Evolutionary conservation across 2,113 vertebrate genomes (phyloP).

Genomic region (Ovis aries): ARS-UI_Ramb_v3.0 NC_056068.1:22533001-22533500

Average conservation of each 20-base stretch:
- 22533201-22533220: not conserved
- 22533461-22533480: not conserved
- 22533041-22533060: not conserved
- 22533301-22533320: not conserved
- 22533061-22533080: not conserved
- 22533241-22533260: not conserved
- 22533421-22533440: not conserved
- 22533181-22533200: not conserved
- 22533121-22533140: not conserved
- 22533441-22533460: not conserved
- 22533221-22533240: not conserved
- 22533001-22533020: not conserved
- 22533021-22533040: not conserved
- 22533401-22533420: not conserved
- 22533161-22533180: not conserved
- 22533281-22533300: not conserved
- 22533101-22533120: not conserved
- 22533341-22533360: not conserved
- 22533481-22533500: constrained; percentile 36
- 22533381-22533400: not conserved
- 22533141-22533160: not conserved
- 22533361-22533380: not conserved
- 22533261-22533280: not conserved
- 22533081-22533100: not conserved
- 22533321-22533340: not conserved